A percentile compares a stretch with the other conserved stretches of the same genome.
These are phyloP conservation scores for Acanthoscelides obtectus DNA, from an alignment of 2,888 invertebrate species.

Conservation along the genomic window DNA sequence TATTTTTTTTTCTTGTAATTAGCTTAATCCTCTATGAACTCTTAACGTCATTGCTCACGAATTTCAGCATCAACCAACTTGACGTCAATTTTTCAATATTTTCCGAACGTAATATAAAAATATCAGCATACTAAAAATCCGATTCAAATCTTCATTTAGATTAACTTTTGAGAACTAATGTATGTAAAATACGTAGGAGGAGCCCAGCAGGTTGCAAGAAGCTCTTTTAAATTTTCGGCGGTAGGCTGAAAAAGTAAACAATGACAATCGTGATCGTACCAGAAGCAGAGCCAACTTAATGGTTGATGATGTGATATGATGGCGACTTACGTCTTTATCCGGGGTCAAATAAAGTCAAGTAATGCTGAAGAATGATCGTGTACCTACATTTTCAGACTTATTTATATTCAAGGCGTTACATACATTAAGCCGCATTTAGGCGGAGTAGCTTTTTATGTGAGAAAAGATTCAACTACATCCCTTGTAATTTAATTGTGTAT, in stretches of 20 bases:
- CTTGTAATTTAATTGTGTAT: too few relatives aligned
- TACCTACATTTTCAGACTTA: not conserved
- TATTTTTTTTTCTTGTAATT: too few relatives aligned
- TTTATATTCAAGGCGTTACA: not conserved
- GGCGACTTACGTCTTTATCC: not conserved
- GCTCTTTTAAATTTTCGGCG: not conserved
- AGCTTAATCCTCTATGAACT: too few relatives aligned
- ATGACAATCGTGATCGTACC: not conserved
- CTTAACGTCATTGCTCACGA: too few relatives aligned
- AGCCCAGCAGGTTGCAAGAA: not conserved
- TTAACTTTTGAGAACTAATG: not conserved
- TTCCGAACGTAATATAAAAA: too few relatives aligned
- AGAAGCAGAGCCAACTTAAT: not conserved
- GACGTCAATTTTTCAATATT: too few relatives aligned
- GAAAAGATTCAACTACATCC: too few relatives aligned
- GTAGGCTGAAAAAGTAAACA: not conserved
- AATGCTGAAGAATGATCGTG: not conserved
- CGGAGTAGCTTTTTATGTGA: too few relatives aligned
- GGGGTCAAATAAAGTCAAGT: not conserved
- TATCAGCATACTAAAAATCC: too few relatives aligned
- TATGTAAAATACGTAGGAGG: not conserved
- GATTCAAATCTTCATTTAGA: too few relatives aligned
- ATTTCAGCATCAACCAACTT: too few relatives aligned
- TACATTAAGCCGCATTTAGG: too few relatives aligned
- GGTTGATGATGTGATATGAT: not conserved